Evolutionary conservation across 2,888 invertebrate species (phyloP).

Genomic region (Catonia carolina): DNA sequence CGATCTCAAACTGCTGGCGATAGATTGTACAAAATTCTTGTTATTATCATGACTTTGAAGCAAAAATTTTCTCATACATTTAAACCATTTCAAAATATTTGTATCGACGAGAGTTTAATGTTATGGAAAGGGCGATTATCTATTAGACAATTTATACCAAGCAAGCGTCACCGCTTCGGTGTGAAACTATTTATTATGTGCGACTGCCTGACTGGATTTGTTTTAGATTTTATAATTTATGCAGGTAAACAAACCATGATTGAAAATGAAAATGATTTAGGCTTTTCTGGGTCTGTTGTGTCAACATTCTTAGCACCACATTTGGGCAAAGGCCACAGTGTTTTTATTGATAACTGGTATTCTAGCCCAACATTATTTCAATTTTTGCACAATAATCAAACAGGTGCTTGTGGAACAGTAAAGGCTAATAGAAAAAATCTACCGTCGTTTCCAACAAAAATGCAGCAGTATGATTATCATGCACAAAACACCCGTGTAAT

Average conservation of each 20-base stretch:
- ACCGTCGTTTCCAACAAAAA: conserved; percentile 8
- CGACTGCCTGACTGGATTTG: background rate
- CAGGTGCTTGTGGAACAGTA: conserved; percentile 33
- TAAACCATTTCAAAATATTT: background rate
- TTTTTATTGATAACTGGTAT: conserved; percentile 37
- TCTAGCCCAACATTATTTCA: conserved; percentile 28
- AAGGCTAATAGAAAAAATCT: conserved; percentile 18
- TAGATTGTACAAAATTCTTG: conserved; percentile 1
- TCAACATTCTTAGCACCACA: conserved; percentile 4
- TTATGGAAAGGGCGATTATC: conserved; percentile 3
- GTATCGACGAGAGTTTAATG: conserved; percentile 3
- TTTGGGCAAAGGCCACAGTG: conserved; percentile 35
- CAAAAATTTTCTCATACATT: conserved; percentile 5
- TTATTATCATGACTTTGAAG: conserved; percentile 1
- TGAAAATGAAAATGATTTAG: background rate
- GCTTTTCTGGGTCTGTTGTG: conserved; percentile 1
- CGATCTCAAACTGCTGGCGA: background rate
- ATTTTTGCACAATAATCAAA: conserved; percentile 18
- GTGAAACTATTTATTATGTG: background rate
- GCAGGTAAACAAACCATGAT: background rate
- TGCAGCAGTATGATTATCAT: background rate
- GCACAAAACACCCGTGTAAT: background rate
- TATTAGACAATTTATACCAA: background rate
- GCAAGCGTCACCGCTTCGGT: background rate
- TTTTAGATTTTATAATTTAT: background rate